Percentiles rank a stretch among this genome's conserved stretches.
Conservation (phyloP, 2,888 invertebrate species). For the Patella caerulea region DNA sequence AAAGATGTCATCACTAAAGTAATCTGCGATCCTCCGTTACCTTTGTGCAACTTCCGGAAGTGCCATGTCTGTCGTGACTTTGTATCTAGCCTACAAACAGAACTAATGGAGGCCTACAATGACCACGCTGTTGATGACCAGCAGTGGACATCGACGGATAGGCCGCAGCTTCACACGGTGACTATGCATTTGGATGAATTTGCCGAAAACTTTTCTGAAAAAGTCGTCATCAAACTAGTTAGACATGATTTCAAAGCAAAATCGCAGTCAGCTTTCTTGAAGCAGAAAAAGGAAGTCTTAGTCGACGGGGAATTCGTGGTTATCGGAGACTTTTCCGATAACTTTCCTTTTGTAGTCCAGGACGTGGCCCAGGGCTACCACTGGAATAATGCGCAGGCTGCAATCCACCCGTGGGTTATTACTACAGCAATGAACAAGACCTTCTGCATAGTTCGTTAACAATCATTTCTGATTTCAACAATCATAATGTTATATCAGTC, state of each 20-base stretch:
- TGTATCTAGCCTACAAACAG: not conserved
- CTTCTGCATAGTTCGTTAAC: no score
- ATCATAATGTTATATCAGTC: no score
- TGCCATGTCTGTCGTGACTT: not conserved
- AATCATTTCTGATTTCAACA: no score
- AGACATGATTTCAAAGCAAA: not conserved
- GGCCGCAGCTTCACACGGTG: not conserved
- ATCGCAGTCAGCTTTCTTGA: not conserved
- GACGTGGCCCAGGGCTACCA: no score
- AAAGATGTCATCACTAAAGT: not conserved
- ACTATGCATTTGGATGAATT: not conserved
- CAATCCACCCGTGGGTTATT: no score
- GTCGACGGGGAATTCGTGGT: no score
- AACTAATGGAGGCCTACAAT: not conserved
- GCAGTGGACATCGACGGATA: not conserved
- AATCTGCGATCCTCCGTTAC: not conserved
- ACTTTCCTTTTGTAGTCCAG: no score
- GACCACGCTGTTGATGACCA: not conserved
- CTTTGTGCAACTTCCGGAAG: not conserved
- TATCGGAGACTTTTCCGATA: no score
- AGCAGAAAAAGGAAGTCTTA: no score
- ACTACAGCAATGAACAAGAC: no score
- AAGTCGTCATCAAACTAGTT: not conserved
- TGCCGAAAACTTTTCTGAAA: not conserved
- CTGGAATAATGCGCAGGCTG: no score